A percentile compares a stretch with the other conserved stretches of the same genome.
Evolutionary conservation across 2,797 vertebrate species (phyloP).

Genomic region (Varecia variegata): DNA sequence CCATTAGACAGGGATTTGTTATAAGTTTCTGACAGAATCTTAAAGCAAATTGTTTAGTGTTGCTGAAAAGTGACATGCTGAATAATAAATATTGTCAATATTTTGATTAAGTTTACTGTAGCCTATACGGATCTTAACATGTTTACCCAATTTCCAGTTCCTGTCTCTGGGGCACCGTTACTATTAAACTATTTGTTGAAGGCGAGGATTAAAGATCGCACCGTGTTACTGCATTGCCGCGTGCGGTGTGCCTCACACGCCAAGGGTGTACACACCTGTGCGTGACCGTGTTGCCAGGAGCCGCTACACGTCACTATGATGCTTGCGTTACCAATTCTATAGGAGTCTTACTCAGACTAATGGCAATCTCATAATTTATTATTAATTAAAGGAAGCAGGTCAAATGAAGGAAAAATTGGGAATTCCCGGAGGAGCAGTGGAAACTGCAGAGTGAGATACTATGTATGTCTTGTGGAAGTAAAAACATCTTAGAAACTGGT

Average conservation of each 20-base stretch:
- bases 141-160: background rate
- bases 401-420: background rate
- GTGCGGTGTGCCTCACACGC: background rate
- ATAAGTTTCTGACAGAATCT: background rate
- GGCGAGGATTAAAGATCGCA: background rate
- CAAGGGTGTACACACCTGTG: background rate
- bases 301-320: background rate
- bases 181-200: background rate
- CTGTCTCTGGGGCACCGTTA: background rate
- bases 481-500: conserved; percentile 24
- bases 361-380: background rate
- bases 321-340: background rate
- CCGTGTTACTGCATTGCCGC: background rate
- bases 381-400: background rate
- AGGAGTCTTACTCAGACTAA: background rate
- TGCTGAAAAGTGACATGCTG: background rate
- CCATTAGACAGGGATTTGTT: background rate
- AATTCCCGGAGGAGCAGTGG: background rate
- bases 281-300: background rate
- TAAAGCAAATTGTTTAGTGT: background rate
- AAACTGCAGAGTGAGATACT: background rate
- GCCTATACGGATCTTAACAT: background rate
- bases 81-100: conserved; percentile 57
- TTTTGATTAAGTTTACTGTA: conserved; percentile 44
- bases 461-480: background rate